phyloP scores from a whole-genome alignment of 2,888 invertebrate species.

The Cecidostiba fungosa region DNA sequence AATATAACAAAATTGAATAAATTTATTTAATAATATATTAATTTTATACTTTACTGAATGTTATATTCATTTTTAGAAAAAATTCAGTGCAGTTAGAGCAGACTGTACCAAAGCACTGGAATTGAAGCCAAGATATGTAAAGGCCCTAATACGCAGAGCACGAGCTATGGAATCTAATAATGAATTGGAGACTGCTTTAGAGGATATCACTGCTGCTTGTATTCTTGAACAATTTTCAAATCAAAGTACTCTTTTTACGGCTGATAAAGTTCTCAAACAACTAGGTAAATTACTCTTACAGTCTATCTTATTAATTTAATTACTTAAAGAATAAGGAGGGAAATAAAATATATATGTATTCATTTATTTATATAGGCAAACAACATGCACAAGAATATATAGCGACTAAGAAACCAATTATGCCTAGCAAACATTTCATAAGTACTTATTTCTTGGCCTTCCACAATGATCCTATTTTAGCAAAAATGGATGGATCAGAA shows the following conservation, averaged over 20 bases:
- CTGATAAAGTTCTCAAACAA: conserved; percentile 93
- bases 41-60: conserved; percentile 7
- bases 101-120: conserved; percentile 94
- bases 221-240: conserved; percentile 94
- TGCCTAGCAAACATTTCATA: conserved; percentile 93
- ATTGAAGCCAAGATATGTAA: conserved; percentile 92
- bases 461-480: conserved; percentile 90
- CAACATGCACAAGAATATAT: conserved; percentile 89
- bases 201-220: conserved; percentile 96
- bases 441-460: conserved; percentile 94
- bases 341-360: not conserved
- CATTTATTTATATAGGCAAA: conserved; percentile 76
- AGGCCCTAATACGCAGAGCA: conserved; percentile 92
- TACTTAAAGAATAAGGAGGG: conserved; percentile 7
- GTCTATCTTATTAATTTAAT: not conserved
- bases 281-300: conserved; percentile 82
- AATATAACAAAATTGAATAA: conserved; percentile 1
- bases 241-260: conserved; percentile 89
- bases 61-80: conserved; percentile 81
- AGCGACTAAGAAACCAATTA: conserved; percentile 85
- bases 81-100: conserved; percentile 91
- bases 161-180: conserved; percentile 91
- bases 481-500: conserved; percentile 79
- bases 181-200: conserved; percentile 90
- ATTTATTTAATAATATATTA: not conserved